Evolutionary conservation across 2,797 vertebrate species (phyloP), one percentile per base, ranked within the genome.

Genomic region (Xerus rutilus): DNA sequence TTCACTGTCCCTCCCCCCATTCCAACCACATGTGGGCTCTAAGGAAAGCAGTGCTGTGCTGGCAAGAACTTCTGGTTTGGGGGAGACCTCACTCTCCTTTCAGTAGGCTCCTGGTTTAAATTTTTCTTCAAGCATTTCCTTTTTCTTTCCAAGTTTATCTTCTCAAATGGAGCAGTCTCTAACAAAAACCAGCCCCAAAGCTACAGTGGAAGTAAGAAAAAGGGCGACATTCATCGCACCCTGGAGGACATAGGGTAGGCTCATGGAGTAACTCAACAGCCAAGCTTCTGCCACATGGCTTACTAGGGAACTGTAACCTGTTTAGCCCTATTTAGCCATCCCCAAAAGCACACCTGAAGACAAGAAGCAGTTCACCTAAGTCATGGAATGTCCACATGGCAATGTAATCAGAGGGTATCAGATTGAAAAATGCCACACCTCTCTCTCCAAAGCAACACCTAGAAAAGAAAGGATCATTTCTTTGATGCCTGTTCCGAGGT

Each of bases 111-210:
- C 81, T 8, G n/a, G 86, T 82, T 49, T 86, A 78, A 77, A 25
- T 59, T 93, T 73, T 49, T 91, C 39, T 84, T 97, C 57, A 35
- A 86, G 0, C 65, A 92, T 64, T 93, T 82, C 62, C 21, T 88
- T 82, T 88, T 94, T n/a, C 86, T 97, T 87, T 90, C 45, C 54
- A 25, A 70, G 28, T 89, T 65, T 0, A 0, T 43, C n/a, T 90
- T 78, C 47, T 78, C 79, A 65, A 83, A 77, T 5, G 18, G 49
- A 79, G 43, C 69, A 5, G 81, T 62, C 65, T 82, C 94, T 43
- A 79, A 72, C 49, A 20, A 91, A 91, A 59, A 87, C 69, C 73
- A 86, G 49, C 52, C 94, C 95, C 69, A 93, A n/a, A 64, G 94
- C 85, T 43, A 23, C 7, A 91, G 49, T 39, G 18, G 54, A 95